Evolutionary conservation across 2,113 vertebrate species (phyloP), one percentile per base, ranked within the genome.

Genomic region (Oncorhynchus gorbuscha): DNA sequence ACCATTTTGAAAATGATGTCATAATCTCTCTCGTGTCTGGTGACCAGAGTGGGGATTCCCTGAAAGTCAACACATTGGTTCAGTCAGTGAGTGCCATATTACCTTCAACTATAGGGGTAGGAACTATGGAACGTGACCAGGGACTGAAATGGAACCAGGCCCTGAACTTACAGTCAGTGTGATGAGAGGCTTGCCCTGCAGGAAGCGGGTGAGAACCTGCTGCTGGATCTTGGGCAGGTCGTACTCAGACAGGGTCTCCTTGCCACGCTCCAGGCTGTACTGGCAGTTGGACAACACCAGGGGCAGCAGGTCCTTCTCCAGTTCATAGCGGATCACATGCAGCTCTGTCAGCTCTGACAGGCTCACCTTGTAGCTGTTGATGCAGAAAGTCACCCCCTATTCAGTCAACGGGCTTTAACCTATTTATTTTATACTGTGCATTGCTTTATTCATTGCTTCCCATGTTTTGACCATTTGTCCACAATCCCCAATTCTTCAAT

Each of bases 261-360:
- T 87, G 26, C 95, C 96, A 9, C 87, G 90, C 78, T 95, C 93
- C 86, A 97, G 89, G 14, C 84, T 93, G 85, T 97, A 97, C 85
- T 97, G 96, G 76, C 95, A 96, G 91, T 95, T 95, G 18, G 96
- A 95, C 22, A 96, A 83, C 72, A 97, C 91, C 80, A 97, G 88
- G 0, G 96, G 95, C 16, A 90, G 65, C 82, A 97, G 84, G 14
- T 97, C 96, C 26, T 85, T 94, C 73, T 95, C 94, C 4, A 93
- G 78, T 5, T 97, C 96, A 0, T 97, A 97, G n/a, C 84, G 89
- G 85, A 97, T 94, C 76, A 97, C 83, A 3, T 97, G 96, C 79
- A 95, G 89, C 79, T 96, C 95, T 0, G 91, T 81, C 48, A 97
- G 89, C 77, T 97, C 96, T 0, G 58, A 81, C 0, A 93, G 80